Evolutionary conservation across 2,888 invertebrate species (phyloP).

Genomic region (Margaritifera margaritifera): DNA sequence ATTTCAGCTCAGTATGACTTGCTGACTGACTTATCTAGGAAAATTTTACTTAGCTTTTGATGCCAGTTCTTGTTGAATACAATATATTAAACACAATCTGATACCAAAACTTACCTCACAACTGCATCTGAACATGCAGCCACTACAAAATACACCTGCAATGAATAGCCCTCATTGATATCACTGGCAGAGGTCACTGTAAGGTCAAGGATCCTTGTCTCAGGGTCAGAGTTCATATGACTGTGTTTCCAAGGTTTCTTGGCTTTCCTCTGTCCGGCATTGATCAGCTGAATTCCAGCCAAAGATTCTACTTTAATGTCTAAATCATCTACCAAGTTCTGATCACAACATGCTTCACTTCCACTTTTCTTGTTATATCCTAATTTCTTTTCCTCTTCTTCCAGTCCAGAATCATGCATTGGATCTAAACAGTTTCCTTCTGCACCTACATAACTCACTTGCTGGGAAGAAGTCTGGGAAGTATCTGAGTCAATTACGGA

Average conservation of each 20-base stretch:
- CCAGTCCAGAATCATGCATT: too few relatives aligned
- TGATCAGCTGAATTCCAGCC: slow-evolving; percentile 19
- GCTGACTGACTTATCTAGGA: too few relatives aligned
- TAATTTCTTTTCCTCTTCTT: too few relatives aligned
- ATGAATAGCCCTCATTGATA: slow-evolving; percentile 19
- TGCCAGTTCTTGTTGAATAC: too few relatives aligned
- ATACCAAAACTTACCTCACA: slow-evolving; percentile 46
- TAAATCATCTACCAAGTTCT: background rate
- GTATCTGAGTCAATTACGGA: too few relatives aligned
- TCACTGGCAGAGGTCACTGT: slow-evolving; percentile 37
- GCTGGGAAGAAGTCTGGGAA: too few relatives aligned
- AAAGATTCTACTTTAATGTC: slow-evolving; percentile 10
- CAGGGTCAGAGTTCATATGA: slow-evolving; percentile 52
- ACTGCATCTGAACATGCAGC: slow-evolving; percentile 65
- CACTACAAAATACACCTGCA: slow-evolving; percentile 42
- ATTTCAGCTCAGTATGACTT: too few relatives aligned
- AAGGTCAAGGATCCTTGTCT: slow-evolving; percentile 59
- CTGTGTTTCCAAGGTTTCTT: slow-evolving; percentile 43
- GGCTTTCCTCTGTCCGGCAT: slow-evolving; percentile 19
- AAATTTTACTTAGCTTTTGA: too few relatives aligned
- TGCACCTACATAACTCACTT: too few relatives aligned
- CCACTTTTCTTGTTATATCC: background rate
- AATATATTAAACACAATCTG: too few relatives aligned
- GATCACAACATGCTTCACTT: slow-evolving; percentile 1
- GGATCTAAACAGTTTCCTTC: too few relatives aligned